Base-by-base conservation (phyloP, 2,797 vertebrate species). In the Ficedula albicollis region DNA sequence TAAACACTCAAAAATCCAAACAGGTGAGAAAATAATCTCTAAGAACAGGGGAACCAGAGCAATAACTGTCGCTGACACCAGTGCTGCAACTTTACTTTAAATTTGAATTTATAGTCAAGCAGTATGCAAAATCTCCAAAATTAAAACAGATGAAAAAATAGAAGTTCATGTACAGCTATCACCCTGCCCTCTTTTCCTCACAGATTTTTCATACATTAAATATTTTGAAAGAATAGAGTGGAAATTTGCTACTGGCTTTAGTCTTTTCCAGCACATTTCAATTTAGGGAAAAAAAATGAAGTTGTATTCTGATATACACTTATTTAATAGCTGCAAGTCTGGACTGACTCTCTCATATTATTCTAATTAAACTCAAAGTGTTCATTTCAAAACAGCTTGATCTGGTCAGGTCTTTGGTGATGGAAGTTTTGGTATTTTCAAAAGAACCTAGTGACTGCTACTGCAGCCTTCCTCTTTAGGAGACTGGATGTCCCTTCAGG, bases 221-320 rank as follows among this genome's bases (percentile, higher is more conserved):
- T 91, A 86, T 81, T 96, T 92, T 89, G 72, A 36, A 93, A 83
- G 69, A 95, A 79, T 38, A 76, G 62, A 70, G 20, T 52, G 20
- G 25, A 89, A 73, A 77, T 87, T 87, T 48, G 30, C 62, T 87
- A 88, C 46, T 58, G 74, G 18, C 44, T 95, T 89, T 77, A 84
- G 64, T 86, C 79, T 94, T 95, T 91, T 84, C 48, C 73, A 92
- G 75, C 13, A 54, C 8, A 84, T 76, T 63, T 81, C n/a, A 80
- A 78, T 80, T 75, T 27, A 21, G 13, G 15, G 6, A 7, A 21
- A 22, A 38, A 19, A 38, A 48, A 14, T 27, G 38, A 84, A 87
- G 19, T 19, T 77, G 15, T 54, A n/a, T 43, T 92, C 32, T 54
- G 55, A 15, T n/a, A 46, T 26, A 58, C 10, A 13, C 25, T 69